A percentile compares a stretch with the other conserved stretches of the same genome.
These are phyloP conservation scores for Gallinago media DNA, from an alignment of 2,113 vertebrate species.

Conservation along the genomic window DNA sequence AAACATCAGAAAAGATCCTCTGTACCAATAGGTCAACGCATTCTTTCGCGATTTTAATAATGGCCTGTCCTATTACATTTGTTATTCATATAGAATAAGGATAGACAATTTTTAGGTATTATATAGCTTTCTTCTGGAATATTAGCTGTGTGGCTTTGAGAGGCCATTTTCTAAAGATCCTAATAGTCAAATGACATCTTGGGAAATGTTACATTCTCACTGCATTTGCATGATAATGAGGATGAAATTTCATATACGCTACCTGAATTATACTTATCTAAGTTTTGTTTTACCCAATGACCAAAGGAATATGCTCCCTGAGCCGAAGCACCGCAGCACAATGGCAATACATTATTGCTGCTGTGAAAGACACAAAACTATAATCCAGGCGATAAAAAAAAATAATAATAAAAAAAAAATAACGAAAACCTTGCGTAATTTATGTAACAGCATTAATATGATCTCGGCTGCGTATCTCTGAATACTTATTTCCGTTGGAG, in stretches of 20 bases:
- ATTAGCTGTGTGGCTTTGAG: slow-evolving; percentile 71
- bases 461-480: background rate
- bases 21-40: slow-evolving; percentile 54
- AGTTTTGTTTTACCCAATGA: slow-evolving; percentile 67
- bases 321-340: slow-evolving; percentile 18
- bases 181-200: slow-evolving; percentile 73
- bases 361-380: slow-evolving; percentile 5
- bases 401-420: background rate
- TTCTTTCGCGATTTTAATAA: slow-evolving; percentile 62
- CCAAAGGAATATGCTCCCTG: slow-evolving; percentile 49
- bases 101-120: slow-evolving; percentile 67
- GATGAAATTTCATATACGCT: slow-evolving; percentile 57
- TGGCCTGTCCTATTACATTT: slow-evolving; percentile 57
- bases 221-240: slow-evolving; percentile 72
- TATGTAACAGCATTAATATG: background rate
- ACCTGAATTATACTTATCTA: slow-evolving; percentile 64
- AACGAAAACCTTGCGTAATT: background rate
- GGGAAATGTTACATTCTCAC: slow-evolving; percentile 63
- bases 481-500: slow-evolving; percentile 20
- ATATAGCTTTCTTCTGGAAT: slow-evolving; percentile 64
- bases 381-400: background rate
- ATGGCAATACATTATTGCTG: slow-evolving; percentile 12
- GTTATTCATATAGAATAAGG: slow-evolving; percentile 61
- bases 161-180: slow-evolving; percentile 71
- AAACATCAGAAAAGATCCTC: slow-evolving; percentile 7